Conservation (phyloP, 2,888 invertebrate genomes). For the Agrochola litura region DNA sequence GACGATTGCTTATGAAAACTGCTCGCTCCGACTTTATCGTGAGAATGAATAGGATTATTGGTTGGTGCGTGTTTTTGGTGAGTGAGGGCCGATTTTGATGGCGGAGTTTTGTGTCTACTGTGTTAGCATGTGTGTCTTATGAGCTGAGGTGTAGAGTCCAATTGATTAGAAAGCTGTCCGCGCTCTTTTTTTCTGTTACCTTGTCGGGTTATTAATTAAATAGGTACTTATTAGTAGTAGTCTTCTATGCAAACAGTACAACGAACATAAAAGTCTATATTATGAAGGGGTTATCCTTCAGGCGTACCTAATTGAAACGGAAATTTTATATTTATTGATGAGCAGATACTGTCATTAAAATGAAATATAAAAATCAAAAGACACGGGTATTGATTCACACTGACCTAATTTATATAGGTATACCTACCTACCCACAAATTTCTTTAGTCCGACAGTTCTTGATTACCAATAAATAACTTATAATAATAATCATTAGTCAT, state of each 20-base stretch:
- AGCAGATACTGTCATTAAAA: constrained; percentile 11
- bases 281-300: background rate
- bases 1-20: constrained; percentile 75
- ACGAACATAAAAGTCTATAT: background rate
- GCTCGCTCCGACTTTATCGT: constrained; percentile 62
- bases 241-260: background rate
- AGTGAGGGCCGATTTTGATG: constrained; percentile 20
- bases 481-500: constrained; percentile 15
- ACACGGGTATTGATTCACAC: constrained; percentile 11
- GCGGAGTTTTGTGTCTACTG: constrained; percentile 3
- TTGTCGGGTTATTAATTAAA: background rate
- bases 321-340: background rate
- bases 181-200: background rate
- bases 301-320: background rate
- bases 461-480: constrained; percentile 1
- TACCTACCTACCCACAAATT: background rate
- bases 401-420: background rate
- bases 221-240: background rate
- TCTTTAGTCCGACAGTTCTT: background rate
- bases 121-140: constrained; percentile 21
- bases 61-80: constrained; percentile 44
- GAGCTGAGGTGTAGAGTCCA: background rate
- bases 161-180: background rate
- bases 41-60: constrained; percentile 65
- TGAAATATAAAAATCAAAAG: background rate